A percentile compares a stretch with the other conserved stretches of the same genome.
These are phyloP conservation scores for Myiozetetes cayanensis DNA, from an alignment of 2,113 vertebrate genomes.

Conservation along the genomic window DNA sequence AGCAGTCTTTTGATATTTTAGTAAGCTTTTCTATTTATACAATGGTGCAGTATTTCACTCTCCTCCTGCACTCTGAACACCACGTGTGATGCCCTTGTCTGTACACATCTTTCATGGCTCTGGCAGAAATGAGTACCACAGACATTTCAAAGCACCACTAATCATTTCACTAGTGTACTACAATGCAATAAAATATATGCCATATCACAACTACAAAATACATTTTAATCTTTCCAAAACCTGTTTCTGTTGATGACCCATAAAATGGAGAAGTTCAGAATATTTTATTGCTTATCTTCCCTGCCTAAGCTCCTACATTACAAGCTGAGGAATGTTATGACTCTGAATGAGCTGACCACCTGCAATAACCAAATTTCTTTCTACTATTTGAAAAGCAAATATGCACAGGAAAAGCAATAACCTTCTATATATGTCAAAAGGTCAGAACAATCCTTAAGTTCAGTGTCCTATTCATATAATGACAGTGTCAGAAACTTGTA, in stretches of 20 bases:
- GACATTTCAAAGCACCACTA: background rate
- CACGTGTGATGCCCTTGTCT: background rate
- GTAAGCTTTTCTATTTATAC: background rate
- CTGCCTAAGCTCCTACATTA: background rate
- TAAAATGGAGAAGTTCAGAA: background rate
- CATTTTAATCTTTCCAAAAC: constrained; percentile 4
- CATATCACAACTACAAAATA: background rate
- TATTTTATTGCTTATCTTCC: background rate
- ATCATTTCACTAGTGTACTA: background rate
- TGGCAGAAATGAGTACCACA: background rate
- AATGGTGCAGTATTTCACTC: background rate
- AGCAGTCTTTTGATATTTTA: background rate
- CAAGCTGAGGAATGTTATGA: background rate
- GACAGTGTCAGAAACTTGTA: background rate
- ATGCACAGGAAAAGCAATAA: background rate
- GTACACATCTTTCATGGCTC: background rate
- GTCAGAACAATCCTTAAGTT: background rate
- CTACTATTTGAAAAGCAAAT: background rate
- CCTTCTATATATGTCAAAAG: background rate
- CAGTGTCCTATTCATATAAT: background rate
- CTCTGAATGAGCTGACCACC: background rate
- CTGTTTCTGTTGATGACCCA: background rate
- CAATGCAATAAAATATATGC: background rate
- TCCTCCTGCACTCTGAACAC: background rate
- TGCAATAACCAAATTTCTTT: background rate